phyloP scores from a whole-genome alignment of 2,797 vertebrate species.

The Poecilia wingei region DNA sequence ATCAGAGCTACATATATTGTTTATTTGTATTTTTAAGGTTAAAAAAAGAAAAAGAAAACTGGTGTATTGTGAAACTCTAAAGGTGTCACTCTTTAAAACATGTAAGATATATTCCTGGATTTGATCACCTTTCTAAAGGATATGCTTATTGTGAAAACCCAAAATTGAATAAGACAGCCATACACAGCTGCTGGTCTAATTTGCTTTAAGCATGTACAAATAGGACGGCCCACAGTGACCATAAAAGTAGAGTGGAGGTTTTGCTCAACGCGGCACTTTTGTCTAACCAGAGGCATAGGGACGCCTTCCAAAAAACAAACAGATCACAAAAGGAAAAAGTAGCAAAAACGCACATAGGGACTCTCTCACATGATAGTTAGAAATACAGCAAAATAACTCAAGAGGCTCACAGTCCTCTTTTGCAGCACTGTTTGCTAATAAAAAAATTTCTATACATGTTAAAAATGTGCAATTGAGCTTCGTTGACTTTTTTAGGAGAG shows the following conservation, averaged over 20 bases:
- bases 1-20: conserved; percentile 29
- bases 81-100: conserved; percentile 73
- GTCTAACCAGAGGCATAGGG: conserved; percentile 74
- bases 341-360: conserved; percentile 50
- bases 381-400: conserved; percentile 53
- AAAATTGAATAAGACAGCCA: conserved; percentile 79
- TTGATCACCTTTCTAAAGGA: conserved; percentile 78
- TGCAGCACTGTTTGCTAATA: conserved; percentile 20
- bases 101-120: conserved; percentile 73
- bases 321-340: conserved; percentile 72
- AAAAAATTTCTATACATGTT: neutral
- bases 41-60: conserved; percentile 45
- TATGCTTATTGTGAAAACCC: conserved; percentile 85
- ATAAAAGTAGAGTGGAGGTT: conserved; percentile 84
- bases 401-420: conserved; percentile 14
- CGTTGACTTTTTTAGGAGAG: neutral
- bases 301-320: conserved; percentile 78
- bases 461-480: conserved; percentile 13
- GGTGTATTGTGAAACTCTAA: conserved; percentile 76
- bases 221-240: conserved; percentile 76
- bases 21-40: conserved; percentile 35
- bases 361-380: conserved; percentile 44
- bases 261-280: conserved; percentile 83
- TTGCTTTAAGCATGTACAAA: conserved; percentile 85
- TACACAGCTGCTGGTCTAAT: conserved; percentile 84